Percentiles rank a stretch among this genome's conserved stretches.
phyloP scores from a whole-genome alignment of 2,113 vertebrate species.

The Sinocyclocheilus maitianheensis region DNA sequence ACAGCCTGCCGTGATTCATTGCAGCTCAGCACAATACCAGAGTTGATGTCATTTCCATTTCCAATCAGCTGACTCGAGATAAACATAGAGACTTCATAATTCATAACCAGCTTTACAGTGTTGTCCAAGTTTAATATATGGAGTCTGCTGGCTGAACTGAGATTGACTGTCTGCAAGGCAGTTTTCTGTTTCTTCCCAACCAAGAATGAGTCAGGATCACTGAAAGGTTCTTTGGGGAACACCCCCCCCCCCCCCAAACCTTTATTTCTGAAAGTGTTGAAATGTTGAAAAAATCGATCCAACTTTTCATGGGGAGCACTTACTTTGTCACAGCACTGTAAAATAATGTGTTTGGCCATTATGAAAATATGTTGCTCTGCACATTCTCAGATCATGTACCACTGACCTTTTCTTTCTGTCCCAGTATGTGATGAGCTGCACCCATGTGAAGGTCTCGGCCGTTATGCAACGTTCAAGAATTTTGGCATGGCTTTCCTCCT shows the following conservation, averaged over 20 bases:
- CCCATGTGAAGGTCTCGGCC: slow-evolving; percentile 93
- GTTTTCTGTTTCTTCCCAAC: background rate
- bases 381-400: background rate
- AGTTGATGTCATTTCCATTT: slow-evolving; percentile 29
- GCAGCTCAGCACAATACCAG: slow-evolving; percentile 13
- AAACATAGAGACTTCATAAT: slow-evolving; percentile 25
- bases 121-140: slow-evolving; percentile 24
- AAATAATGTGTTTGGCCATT: no score
- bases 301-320: background rate
- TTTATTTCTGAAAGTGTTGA: no score
- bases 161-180: slow-evolving; percentile 24
- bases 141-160: slow-evolving; percentile 7
- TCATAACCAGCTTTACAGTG: slow-evolving; percentile 32
- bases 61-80: slow-evolving; percentile 27
- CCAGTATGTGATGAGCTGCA: slow-evolving; percentile 88
- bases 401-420: slow-evolving; percentile 12
- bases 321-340: background rate
- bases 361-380: background rate
- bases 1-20: slow-evolving; percentile 18
- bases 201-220: background rate
- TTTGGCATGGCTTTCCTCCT: slow-evolving; percentile 99
- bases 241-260: no score
- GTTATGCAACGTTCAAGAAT: slow-evolving; percentile 96
- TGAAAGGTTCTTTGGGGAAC: background rate
- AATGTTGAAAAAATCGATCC: background rate